Evolutionary conservation across 2,888 invertebrate genomes (phyloP).

Genomic region (Machimus rusticus): DNA sequence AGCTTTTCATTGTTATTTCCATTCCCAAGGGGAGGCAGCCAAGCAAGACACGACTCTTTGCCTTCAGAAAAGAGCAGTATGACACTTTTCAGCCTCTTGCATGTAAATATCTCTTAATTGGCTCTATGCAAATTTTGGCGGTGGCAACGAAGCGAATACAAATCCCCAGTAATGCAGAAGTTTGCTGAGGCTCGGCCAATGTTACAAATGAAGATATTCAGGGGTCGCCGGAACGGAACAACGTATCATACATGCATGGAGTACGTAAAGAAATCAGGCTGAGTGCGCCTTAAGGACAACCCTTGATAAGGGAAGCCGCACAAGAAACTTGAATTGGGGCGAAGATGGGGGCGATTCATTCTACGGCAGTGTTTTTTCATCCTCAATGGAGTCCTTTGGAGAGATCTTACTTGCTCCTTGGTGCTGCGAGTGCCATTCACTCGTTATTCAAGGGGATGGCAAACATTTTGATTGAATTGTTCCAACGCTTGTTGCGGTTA

Average conservation of each 20-base stretch:
- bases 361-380: neutral
- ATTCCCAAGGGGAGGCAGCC: neutral
- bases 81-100: conserved; percentile 22
- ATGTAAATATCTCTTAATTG: conserved; percentile 33
- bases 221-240: neutral
- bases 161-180: conserved; percentile 3
- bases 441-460: conserved; percentile 7
- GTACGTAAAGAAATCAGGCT: conserved; percentile 5
- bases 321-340: neutral
- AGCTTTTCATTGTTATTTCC: neutral
- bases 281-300: conserved; percentile 8
- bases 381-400: neutral
- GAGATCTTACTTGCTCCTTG: neutral
- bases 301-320: neutral
- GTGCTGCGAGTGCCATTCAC: neutral
- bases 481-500: conserved; percentile 11
- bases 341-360: neutral
- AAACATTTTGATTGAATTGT: conserved; percentile 20
- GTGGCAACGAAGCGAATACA: neutral
- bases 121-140: conserved; percentile 13
- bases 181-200: neutral
- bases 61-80: neutral
- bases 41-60: neutral
- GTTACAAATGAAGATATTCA: neutral
- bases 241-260: neutral